Evolutionary conservation across 2,797 vertebrate species (phyloP).

Genomic region (Chloroceryle amazona): DNA sequence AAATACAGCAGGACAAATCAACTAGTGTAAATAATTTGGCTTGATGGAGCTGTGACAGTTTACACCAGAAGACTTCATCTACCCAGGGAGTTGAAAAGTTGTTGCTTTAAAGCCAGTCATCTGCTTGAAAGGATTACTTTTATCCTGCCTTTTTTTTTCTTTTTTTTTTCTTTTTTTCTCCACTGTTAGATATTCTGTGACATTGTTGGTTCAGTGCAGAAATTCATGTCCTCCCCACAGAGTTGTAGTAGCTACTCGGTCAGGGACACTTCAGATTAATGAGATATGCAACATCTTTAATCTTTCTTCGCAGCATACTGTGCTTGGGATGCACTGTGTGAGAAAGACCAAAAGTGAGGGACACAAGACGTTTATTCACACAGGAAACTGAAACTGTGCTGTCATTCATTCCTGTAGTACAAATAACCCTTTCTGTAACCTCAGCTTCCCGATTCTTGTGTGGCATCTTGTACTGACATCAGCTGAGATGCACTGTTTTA

Average conservation of each 20-base stretch:
- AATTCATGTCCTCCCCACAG: not conserved
- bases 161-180: not conserved
- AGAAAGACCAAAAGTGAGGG: constrained; percentile 54
- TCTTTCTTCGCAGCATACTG: not conserved
- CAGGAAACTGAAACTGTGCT: constrained; percentile 61
- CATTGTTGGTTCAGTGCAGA: not conserved
- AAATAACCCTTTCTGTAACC: constrained; percentile 64
- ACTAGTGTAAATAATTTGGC: not conserved
- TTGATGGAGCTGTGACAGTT: not conserved
- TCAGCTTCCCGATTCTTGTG: constrained; percentile 64
- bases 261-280: constrained; percentile 14
- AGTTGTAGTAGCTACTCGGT: not conserved
- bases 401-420: constrained; percentile 67
- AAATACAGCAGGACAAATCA: not conserved
- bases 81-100: not conserved
- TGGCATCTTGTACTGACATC: not conserved
- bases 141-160: not conserved
- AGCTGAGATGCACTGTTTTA: not conserved
- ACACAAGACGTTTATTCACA: not conserved
- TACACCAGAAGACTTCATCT: not conserved
- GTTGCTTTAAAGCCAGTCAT: not conserved
- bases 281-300: constrained; percentile 40
- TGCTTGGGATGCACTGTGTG: constrained; percentile 37
- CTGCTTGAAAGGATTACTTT: not conserved
- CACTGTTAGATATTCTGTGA: not conserved